Evolutionary conservation across 2,888 invertebrate species (phyloP), one percentile per base, ranked within the genome.

Genomic region (Pandemis cinnamomeana): DNA sequence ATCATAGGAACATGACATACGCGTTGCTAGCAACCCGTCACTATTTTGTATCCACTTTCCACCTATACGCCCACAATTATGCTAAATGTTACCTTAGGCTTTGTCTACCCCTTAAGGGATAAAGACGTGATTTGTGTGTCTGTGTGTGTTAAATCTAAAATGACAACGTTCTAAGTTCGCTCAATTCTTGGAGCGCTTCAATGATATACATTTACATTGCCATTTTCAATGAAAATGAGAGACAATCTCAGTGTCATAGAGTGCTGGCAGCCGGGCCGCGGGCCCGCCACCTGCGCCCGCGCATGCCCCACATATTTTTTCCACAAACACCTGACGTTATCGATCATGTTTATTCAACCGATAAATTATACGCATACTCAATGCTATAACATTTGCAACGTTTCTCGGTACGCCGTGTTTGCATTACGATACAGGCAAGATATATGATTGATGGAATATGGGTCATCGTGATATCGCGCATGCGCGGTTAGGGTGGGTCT

Each of bases 361-460:
- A 85, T 86, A 86, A 78, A 76, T 73, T 70, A 73, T 66, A 72
- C 72, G 72, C 72, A 72, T 68, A 62, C 72, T 68, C 61, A 61
- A 71, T 71, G 71, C 58, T 68, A 76, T 76, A 71, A 79, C 80
- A 79, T 81, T 78, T 77, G 75, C 77, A 55, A 76, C 72, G 86
- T 86, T 86, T 84, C 84, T 84, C 81, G 80, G 82, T 79, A 82
- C 75, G 78, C 80, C 80, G 79, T 80, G 77, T 88, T 88, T 86
- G 79, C 75, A 78, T 78, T 81, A 70, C 55, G 83, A 82, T 73
- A 73, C 51, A 55, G 36, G 62, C 41, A 69, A 73, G 73, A 73
- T 73, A 70, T 60, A 69, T 53, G 62, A 67, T 67, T 62, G 72
- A 76, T 75, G 72, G 73, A 75, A 78, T 77, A 78, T 73, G 64